Evolutionary conservation across 2,113 vertebrate species (phyloP), one percentile per base, ranked within the genome.

Genomic region (Campylomormyrus tamandua): DNA sequence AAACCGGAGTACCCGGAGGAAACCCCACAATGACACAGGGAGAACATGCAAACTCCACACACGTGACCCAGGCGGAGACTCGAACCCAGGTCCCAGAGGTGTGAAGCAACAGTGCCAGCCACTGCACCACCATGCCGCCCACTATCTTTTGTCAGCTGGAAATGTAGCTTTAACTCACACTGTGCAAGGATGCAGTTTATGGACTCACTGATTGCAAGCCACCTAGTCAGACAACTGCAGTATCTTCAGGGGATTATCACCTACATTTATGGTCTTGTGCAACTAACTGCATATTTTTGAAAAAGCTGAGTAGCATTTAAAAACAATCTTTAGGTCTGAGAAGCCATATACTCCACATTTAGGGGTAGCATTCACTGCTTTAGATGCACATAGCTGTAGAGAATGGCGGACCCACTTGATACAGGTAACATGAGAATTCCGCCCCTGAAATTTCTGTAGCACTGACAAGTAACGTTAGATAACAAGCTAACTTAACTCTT

Each of bases 281-380:
- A 62, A n/a, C 24, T 66, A n/a, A 66, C 56, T 62, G 62, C 8
- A 66, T 27, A 89, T 50, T 89, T 89, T 52, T 89, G 66, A 24
- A 70, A 46, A 46, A 8, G 58, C 87, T 21, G 45, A 19, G 88
- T 83, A 45, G 58, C 62, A 74, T 89, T 70, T 77, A n/a, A 89
- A 89, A 89, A 83, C 42, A 46, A 89, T 19, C 42, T 50, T 46
- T 83, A 83, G 21, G 70, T 89, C 88, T 48, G 21, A 13, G 88
- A 89, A 35, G 80, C n/a, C 88, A 89, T 89, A 45, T 53, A 89
- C 35, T 80, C 42, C 3, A 77, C 13, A 77, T 89, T 80, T 31
- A 46, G 11, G 24, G 88, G 27, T 19, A 52, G 88, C 70, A 80
- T 50, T 89, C 5, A 50, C 39, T 31, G 66, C 66, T 83, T 89